Evolutionary conservation across 2,113 vertebrate genomes (phyloP), one percentile per base, ranked within the genome.

Genomic region (Athene noctua): DNA sequence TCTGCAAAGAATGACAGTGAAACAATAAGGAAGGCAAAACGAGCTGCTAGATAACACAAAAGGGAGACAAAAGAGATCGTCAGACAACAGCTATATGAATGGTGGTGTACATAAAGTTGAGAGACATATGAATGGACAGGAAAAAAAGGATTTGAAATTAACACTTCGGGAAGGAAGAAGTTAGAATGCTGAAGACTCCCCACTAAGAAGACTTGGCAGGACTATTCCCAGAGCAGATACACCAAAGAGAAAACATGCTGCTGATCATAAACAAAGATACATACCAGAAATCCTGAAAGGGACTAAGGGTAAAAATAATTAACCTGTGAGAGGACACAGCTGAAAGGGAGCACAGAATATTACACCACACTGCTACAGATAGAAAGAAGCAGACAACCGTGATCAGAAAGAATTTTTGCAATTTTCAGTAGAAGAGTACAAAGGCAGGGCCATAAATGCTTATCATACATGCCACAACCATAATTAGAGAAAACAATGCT

Each of bases 131-230:
- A 93, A 90, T 42, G 25, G 54, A 83, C 71, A 92, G 46, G 27
- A 92, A 80, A 85, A 92, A 82, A 94, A 86, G 59, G 63, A 77
- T 80, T 83, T 94, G 82, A 93, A 86, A 96, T 62, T 86, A 80
- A 86, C 25, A 65, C 54, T 90, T 54, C 26, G 30, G 36, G 75
- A 96, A 95, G 44, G 86, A 90, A 80, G 82, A 65, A 82, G 40
- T 4, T 10, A 65, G 58, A 74, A 67, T 86, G 25, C 62, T 80
- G 90, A 86, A 90, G 79, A 57, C 66, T 92, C 58, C 71, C 66
- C 36, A 38, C 88, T 4, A 79, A 77, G 84, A 87, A 7, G 66
- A 38, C 54, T 44, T 82, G 46, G 75, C 82, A 91, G 38, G 46
- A 70, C 46, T 40, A 36, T 83, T 27, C 67, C 83, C 80, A 94